Evolutionary conservation across 2,888 invertebrate species (phyloP).

Genomic region (Lasioglossum leucozonium): DNA sequence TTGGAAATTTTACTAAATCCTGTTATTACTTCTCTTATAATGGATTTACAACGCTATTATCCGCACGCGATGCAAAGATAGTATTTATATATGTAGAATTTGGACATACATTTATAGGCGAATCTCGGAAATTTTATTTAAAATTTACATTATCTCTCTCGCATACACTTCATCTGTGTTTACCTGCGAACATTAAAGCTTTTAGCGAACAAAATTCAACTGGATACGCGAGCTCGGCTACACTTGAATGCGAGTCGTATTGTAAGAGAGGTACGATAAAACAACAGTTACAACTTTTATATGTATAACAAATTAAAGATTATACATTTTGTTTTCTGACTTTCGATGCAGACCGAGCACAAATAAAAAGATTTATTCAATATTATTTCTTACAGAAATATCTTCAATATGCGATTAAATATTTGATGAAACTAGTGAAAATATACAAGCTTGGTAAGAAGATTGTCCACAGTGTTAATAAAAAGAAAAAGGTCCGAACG

Average conservation of each 20-base stretch:
- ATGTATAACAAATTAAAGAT: too few species aligned
- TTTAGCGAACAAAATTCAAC: not conserved
- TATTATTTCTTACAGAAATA: too few species aligned
- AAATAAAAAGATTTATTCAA: too few species aligned
- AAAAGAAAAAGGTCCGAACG: not conserved
- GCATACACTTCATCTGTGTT: not conserved
- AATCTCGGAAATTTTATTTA: not conserved
- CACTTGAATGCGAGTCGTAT: not conserved
- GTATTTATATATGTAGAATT: not conserved
- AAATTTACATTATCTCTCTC: constrained; percentile 6
- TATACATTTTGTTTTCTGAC: not conserved
- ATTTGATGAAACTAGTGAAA: too few species aligned
- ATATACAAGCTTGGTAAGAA: not conserved
- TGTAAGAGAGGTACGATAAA: not conserved
- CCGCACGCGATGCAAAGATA: not conserved
- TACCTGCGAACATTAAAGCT: not conserved
- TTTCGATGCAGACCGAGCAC: too few species aligned
- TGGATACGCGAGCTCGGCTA: not conserved
- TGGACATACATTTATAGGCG: not conserved
- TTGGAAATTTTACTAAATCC: not conserved
- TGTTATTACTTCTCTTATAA: not conserved
- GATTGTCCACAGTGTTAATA: not conserved
- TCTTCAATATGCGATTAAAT: too few species aligned
- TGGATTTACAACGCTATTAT: not conserved
- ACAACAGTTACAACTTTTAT: not conserved